A percentile compares a stretch with the other conserved stretches of the same genome.
Evolutionary conservation across 1,140 invertebrate species (phyloP).

Genomic region (Hyposmocoma kahamanoa): DNA sequence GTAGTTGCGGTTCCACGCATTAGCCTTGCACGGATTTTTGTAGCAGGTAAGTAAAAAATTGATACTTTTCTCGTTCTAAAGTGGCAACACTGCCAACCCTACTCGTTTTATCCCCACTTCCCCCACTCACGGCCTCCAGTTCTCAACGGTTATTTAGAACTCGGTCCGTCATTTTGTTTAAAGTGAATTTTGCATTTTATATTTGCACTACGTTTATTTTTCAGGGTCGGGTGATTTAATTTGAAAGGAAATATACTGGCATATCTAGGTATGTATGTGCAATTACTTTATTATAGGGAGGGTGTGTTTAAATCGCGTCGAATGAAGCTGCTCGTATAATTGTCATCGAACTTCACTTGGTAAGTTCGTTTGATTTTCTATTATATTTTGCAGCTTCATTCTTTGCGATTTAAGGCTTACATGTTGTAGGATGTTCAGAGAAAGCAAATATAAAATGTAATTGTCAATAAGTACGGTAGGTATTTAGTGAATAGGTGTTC

Average conservation of each 20-base stretch:
- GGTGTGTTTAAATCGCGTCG: slow-evolving; percentile 1
- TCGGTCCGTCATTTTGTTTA: not conserved
- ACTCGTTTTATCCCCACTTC: not conserved
- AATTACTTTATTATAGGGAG: not conserved
- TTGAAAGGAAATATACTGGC: not conserved
- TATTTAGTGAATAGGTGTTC: too few species aligned
- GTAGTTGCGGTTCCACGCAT: not conserved
- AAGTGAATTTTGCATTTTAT: not conserved
- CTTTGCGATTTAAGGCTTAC: too few species aligned
- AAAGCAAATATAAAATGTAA: not conserved
- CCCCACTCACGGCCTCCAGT: not conserved
- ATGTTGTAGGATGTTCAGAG: not conserved
- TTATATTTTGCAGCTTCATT: too few species aligned
- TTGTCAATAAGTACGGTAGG: too few species aligned
- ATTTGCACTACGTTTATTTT: not conserved
- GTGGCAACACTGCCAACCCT: not conserved
- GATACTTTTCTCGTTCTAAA: not conserved
- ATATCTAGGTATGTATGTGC: not conserved
- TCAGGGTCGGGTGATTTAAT: not conserved
- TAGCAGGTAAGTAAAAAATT: not conserved
- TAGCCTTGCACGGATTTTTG: slow-evolving; percentile 7
- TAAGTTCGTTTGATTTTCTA: slow-evolving; percentile 10
- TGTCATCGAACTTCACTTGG: slow-evolving; percentile 10
- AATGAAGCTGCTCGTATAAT: slow-evolving; percentile 8
- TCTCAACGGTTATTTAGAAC: too few species aligned